A percentile compares a stretch with the other conserved stretches of the same genome.
phyloP scores from a whole-genome alignment of 2,113 vertebrate species.

The Ammodytes marinus region DNA sequence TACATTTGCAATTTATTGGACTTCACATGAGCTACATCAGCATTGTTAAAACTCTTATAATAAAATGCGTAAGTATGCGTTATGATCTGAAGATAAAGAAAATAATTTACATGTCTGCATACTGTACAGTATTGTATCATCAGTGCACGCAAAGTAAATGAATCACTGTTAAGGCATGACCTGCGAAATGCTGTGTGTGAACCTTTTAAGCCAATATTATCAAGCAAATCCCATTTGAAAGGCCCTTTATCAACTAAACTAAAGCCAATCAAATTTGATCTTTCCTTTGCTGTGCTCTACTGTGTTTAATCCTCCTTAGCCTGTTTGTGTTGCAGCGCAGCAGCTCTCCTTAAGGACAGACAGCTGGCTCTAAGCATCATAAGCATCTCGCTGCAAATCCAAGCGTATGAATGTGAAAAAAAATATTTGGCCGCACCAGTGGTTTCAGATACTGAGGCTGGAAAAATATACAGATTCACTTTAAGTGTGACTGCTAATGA shows the following conservation, averaged over 20 bases:
- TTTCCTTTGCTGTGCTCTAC: background rate
- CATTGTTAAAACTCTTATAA: too few species aligned
- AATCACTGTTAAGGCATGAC: background rate
- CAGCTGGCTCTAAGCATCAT: background rate
- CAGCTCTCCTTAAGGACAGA: background rate
- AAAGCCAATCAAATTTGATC: background rate
- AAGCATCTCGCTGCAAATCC: constrained; percentile 7
- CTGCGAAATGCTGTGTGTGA: background rate
- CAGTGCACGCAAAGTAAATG: background rate
- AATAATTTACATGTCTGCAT: too few species aligned
- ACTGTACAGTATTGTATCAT: background rate
- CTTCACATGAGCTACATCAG: too few species aligned
- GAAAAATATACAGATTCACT: background rate
- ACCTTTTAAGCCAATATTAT: too few species aligned
- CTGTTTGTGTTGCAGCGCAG: background rate
- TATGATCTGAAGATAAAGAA: too few species aligned
- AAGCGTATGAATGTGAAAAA: constrained; percentile 15
- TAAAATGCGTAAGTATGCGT: too few species aligned
- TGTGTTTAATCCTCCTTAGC: background rate
- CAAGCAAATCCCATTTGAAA: background rate
- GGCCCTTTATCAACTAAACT: background rate
- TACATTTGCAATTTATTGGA: too few species aligned
- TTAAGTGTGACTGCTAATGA: background rate
- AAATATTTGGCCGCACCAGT: background rate
- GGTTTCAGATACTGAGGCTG: background rate